A percentile compares a stretch with the other conserved stretches of the same genome.
Conservation (phyloP, 2,797 vertebrate genomes). For the Mastacembelus armatus region DNA sequence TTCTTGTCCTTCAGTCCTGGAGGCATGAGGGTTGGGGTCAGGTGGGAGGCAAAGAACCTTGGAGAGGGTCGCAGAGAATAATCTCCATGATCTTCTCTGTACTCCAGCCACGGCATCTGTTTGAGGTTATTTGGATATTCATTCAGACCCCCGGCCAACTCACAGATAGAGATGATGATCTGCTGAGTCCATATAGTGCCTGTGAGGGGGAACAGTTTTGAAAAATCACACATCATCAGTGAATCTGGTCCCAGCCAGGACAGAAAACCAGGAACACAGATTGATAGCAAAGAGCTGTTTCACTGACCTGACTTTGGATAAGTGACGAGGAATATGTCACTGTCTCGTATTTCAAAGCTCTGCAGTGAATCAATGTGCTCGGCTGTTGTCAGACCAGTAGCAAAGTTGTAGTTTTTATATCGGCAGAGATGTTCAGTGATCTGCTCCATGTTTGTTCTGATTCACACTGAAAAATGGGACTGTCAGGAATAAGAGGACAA, state of each 20-base stretch:
- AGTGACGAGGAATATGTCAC: conserved; percentile 74
- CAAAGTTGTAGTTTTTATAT: conserved; percentile 71
- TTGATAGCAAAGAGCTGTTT: background rate
- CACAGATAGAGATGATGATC: conserved; percentile 69
- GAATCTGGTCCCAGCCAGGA: background rate
- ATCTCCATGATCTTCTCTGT: background rate
- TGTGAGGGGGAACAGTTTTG: conserved; percentile 11
- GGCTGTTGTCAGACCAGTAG: background rate
- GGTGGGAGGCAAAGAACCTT: conserved; percentile 70
- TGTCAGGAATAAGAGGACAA: too few relatives aligned
- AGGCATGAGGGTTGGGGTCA: conserved; percentile 66
- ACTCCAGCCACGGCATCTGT: conserved; percentile 79
- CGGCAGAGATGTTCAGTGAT: conserved; percentile 48
- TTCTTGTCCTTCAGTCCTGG: conserved; percentile 63
- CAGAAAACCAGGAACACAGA: background rate
- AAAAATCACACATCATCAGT: background rate
- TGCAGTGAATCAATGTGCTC: conserved; percentile 77
- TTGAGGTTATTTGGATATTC: conserved; percentile 51
- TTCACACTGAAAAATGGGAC: too few relatives aligned
- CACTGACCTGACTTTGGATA: conserved; percentile 79
- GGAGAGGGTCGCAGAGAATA: conserved; percentile 63
- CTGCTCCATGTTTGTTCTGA: conserved; percentile 67
- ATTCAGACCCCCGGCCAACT: conserved; percentile 8
- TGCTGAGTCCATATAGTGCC: conserved; percentile 80
- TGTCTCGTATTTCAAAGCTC: conserved; percentile 70